Evolutionary conservation across 2,888 invertebrate genomes (phyloP), one percentile per base, ranked within the genome.

Genomic region (Anthrax anthrax): DNA sequence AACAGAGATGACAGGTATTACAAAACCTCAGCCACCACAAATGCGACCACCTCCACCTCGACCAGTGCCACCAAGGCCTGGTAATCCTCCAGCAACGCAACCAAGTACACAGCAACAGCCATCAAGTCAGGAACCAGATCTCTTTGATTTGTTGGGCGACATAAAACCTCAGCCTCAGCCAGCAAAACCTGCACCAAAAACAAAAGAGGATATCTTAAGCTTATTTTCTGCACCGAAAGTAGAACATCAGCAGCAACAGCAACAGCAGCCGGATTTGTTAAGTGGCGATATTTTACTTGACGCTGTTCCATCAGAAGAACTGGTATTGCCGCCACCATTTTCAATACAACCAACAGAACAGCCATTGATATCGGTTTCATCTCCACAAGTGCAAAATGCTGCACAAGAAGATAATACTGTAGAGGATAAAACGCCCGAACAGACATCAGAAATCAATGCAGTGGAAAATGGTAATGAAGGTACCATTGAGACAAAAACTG

Each of bases 151-250:
- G 64, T 69, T 69, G 50, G 68, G 68, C 2, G 60, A 60, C 42
- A 8, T 6, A 23, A 23, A 23, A 23, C 70, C 72, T 2, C 69
- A 54, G 13, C 51, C 72, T 4, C 73, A 75, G 18, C 75, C 69
- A n/a, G 55, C 74, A 1, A 70, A 67, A 43, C 76, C 76, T 3
- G 60, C 65, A 4, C 69, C 65, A 42, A 76, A 77, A 37, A 71
- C 73, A 8, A 78, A 74, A 50, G 75, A 77, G 59, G 77, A 71
- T 41, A 78, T 78, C 44, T 57, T 78, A 36, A 78, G 77, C 58
- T 61, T 78, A 39, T 78, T 77, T 52, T 65, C 72, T 1, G 64
- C 65, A 4, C 72, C 72, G 2, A 69, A 66, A 53, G 63, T 65
- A 52, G 69, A 69, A 54, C 56, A 57, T 47, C 51, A 43, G 8